Conservation (phyloP, 1,140 invertebrate species). For the Drosophila pachea region DNA sequence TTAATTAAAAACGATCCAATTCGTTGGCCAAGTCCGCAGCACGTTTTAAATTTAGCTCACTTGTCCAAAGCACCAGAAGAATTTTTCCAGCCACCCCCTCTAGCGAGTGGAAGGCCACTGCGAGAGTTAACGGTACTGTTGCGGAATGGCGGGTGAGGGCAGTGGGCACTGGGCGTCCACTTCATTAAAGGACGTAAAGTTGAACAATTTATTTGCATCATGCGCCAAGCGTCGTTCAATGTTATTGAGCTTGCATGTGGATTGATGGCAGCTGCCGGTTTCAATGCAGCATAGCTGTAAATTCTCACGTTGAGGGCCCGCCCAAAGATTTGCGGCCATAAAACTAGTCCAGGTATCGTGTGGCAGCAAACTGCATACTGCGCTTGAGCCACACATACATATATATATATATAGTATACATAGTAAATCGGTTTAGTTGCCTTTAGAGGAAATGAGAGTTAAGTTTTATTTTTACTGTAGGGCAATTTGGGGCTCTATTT, state of each 20-base stretch:
- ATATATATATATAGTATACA: background rate
- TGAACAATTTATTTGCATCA: conserved; percentile 71
- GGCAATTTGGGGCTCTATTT: too few species aligned
- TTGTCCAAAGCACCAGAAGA: conserved; percentile 12
- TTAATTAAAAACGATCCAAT: conserved; percentile 66
- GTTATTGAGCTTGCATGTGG: conserved; percentile 46
- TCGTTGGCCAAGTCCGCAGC: conserved; percentile 34
- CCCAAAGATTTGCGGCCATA: conserved; percentile 21
- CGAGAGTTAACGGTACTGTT: too few species aligned
- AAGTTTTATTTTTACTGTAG: too few species aligned
- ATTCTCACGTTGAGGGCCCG: conserved; percentile 8
- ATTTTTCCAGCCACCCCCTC: background rate
- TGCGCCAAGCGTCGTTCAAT: conserved; percentile 42
- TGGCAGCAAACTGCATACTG: background rate
- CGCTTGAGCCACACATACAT: background rate
- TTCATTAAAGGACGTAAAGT: conserved; percentile 72
- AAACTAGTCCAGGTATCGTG: background rate
- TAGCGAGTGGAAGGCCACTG: too few species aligned
- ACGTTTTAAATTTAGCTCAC: conserved; percentile 71
- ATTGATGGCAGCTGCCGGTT: conserved; percentile 33
- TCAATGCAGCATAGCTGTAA: conserved; percentile 41
- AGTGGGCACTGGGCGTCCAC: conserved; percentile 15
- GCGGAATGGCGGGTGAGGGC: background rate
- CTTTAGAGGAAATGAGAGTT: too few species aligned
- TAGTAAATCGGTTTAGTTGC: too few species aligned